phyloP scores from a whole-genome alignment of 2,113 vertebrate species.

The Scophthalmus maximus region DNA sequence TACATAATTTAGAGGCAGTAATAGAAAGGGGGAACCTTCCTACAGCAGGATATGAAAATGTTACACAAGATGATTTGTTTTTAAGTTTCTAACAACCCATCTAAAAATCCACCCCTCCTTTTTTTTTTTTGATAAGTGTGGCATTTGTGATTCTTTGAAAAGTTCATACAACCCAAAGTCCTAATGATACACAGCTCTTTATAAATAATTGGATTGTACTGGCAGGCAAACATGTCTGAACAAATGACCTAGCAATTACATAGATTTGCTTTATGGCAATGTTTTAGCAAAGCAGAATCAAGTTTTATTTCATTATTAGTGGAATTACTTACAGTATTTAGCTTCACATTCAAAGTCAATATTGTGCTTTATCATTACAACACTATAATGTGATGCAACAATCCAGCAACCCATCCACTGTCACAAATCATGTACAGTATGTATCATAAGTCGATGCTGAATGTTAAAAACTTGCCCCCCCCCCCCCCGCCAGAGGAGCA shows the following conservation, averaged over 20 bases:
- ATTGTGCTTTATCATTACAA: not conserved
- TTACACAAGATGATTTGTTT: slow-evolving; percentile 28
- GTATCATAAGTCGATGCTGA: slow-evolving; percentile 2
- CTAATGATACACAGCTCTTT: not conserved
- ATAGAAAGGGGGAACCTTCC: slow-evolving; percentile 35
- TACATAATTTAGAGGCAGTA: slow-evolving; percentile 53
- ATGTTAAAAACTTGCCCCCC: not conserved
- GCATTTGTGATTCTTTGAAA: slow-evolving; percentile 9
- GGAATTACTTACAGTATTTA: not conserved
- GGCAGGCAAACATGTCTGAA: not conserved
- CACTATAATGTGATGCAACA: not conserved
- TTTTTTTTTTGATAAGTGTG: too few relatives aligned
- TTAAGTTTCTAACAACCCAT: slow-evolving; percentile 16
- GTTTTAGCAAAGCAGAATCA: too few relatives aligned
- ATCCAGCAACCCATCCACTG: slow-evolving; percentile 5
- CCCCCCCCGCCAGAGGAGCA: slow-evolving; percentile 5
- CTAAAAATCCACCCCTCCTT: not conserved
- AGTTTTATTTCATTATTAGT: not conserved
- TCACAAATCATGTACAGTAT: slow-evolving; percentile 14
- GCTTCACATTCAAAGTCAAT: slow-evolving; percentile 24
- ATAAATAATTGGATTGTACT: too few relatives aligned
- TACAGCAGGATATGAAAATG: slow-evolving; percentile 33
- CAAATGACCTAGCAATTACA: not conserved
- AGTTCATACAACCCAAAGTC: not conserved
- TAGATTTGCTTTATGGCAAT: too few relatives aligned